A percentile compares a stretch with the other conserved stretches of the same genome.
Conservation (phyloP, 1,140 invertebrate genomes). For the Archegozetes longisetosus region DNA sequence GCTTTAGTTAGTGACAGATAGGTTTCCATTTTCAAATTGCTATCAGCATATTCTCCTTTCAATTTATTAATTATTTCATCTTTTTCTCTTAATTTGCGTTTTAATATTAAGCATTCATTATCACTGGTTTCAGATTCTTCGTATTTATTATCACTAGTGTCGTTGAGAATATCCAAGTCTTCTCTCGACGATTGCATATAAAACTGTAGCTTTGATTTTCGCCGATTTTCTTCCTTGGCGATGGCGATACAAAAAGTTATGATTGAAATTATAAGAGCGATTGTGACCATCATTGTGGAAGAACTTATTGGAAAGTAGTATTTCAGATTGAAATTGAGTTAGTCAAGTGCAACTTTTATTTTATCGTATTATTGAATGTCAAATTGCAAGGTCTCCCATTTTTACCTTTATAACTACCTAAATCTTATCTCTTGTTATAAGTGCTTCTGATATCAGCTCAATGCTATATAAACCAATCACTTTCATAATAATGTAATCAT, state of each 20-base stretch:
- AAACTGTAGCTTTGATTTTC: neutral
- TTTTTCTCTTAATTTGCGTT: neutral
- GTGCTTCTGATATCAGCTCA: too few species aligned
- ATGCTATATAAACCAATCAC: too few species aligned
- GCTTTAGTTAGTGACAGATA: neutral
- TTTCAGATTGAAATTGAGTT: too few species aligned
- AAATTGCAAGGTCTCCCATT: too few species aligned
- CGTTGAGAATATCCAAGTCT: neutral
- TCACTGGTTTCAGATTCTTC: neutral
- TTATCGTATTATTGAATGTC: too few species aligned
- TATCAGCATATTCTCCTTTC: neutral
- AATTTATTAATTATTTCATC: neutral
- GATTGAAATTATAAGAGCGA: neutral
- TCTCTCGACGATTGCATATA: too few species aligned
- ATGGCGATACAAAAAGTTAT: neutral
- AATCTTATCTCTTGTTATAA: too few species aligned
- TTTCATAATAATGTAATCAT: too few species aligned
- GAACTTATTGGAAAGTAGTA: too few species aligned
- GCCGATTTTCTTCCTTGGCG: neutral
- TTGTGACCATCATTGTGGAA: neutral
- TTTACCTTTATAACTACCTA: too few species aligned
- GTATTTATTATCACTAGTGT: neutral
- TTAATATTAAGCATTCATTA: neutral
- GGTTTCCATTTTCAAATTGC: neutral
- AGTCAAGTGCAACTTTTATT: too few species aligned